These are phyloP conservation scores for Cynopterus brachyotis DNA, from an alignment of 2,113 vertebrate genomes.

Conservation along the genomic window DNA sequence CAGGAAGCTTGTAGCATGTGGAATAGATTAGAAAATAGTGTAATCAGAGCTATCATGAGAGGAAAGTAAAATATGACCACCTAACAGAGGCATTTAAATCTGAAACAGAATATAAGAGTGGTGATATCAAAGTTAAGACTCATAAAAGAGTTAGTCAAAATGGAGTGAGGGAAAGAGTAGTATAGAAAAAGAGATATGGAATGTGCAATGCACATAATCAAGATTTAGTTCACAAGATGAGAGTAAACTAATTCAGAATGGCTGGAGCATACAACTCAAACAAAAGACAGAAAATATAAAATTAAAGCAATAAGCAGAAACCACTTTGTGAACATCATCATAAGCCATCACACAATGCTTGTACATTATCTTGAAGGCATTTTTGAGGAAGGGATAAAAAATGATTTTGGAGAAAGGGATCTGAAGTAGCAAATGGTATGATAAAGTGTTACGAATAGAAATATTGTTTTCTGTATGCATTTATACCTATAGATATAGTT, in stretches of 20 bases:
- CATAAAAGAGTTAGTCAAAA: neutral
- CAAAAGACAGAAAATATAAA: neutral
- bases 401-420: neutral
- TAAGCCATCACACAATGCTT: neutral
- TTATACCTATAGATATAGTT: neutral
- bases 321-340: conserved; percentile 31
- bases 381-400: neutral
- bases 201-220: neutral
- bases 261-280: neutral
- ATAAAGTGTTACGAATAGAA: neutral
- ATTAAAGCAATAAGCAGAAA: neutral
- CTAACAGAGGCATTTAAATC: neutral
- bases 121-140: neutral
- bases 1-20: neutral
- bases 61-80: neutral
- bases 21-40: neutral
- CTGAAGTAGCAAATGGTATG: neutral
- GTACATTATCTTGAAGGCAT: neutral
- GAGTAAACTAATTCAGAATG: neutral
- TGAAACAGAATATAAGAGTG: neutral
- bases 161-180: neutral
- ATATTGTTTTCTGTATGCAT: neutral
- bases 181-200: neutral
- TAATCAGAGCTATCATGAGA: neutral
- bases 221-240: neutral